Percentiles rank a stretch among this genome's conserved stretches.
These are phyloP conservation scores for Oopsacas minuta DNA, from an alignment of 37 sponge, comb jelly and placozoan species.

Conservation along the genomic window DNA sequence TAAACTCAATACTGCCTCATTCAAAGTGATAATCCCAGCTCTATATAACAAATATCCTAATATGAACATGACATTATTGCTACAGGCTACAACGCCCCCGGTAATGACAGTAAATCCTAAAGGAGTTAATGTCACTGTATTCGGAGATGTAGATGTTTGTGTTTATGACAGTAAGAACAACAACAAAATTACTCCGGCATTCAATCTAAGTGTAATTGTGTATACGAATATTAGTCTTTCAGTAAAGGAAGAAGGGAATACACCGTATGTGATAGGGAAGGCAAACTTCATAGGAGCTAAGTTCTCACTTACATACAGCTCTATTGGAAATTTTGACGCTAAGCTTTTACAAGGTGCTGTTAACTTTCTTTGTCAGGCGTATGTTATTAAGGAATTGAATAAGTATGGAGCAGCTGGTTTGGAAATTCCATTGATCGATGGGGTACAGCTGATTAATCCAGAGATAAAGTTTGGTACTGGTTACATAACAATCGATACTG, in stretches of 20 bases:
- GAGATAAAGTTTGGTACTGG: conserved; percentile 32
- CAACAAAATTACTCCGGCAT: background rate
- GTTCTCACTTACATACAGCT: background rate
- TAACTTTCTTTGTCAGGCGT: background rate
- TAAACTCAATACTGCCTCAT: conserved; percentile 23
- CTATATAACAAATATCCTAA: conserved; percentile 21
- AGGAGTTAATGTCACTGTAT: background rate
- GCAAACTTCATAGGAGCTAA: background rate
- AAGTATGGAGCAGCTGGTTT: conserved; percentile 41
- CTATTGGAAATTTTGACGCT: background rate
- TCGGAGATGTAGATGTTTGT: conserved; percentile 21
- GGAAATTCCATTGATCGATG: conserved; percentile 45
- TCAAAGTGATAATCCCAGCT: conserved; percentile 23
- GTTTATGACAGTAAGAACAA: background rate
- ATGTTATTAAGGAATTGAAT: background rate
- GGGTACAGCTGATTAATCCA: conserved; percentile 44
- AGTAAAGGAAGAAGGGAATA: background rate
- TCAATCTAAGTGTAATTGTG: conserved; percentile 13
- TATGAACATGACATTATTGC: conserved; percentile 15
- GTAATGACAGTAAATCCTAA: background rate
- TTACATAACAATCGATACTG: conserved; percentile 40
- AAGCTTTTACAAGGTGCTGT: background rate
- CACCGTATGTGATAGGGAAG: background rate
- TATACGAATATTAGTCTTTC: background rate
- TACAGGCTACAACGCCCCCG: conserved; percentile 15